A percentile compares a stretch with the other conserved stretches of the same genome.
phyloP scores from a whole-genome alignment of 2,797 vertebrate species.

The Hylomyscus alleni region DNA sequence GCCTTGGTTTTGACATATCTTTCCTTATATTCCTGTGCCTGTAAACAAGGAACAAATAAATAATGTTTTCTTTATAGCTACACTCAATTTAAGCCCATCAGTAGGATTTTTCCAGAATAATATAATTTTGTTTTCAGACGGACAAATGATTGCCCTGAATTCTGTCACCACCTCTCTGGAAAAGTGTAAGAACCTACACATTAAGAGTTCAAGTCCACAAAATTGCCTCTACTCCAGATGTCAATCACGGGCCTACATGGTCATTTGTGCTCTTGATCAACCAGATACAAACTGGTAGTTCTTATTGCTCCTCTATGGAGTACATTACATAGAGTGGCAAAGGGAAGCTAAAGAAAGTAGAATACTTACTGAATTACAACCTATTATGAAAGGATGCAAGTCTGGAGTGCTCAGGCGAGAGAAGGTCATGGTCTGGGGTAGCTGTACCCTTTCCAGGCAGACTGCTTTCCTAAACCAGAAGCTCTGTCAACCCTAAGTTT shows the following conservation, averaged over 20 bases:
- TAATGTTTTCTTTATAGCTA: neutral
- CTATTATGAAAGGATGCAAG: neutral
- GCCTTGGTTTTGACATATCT: constrained; percentile 1
- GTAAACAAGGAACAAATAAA: neutral
- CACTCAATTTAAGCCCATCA: neutral
- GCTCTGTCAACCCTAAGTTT: neutral
- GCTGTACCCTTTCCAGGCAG: neutral
- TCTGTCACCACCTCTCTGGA: neutral
- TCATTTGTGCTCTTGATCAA: neutral
- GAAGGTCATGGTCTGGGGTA: neutral
- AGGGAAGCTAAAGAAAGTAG: neutral
- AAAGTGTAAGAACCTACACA: neutral
- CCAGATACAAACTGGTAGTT: neutral
- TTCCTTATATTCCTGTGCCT: neutral
- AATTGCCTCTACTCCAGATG: neutral
- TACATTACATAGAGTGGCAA: neutral
- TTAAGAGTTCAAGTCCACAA: neutral
- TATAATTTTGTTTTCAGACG: neutral
- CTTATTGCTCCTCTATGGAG: neutral
- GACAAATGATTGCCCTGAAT: neutral
- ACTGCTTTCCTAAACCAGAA: neutral
- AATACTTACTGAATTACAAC: neutral
- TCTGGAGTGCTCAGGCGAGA: neutral
- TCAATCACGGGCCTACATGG: neutral
- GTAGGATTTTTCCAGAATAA: neutral